Base-by-base conservation (phyloP, 35 echinoderm and acorn worm genomes). In the Eucidaris tribuloides region DNA sequence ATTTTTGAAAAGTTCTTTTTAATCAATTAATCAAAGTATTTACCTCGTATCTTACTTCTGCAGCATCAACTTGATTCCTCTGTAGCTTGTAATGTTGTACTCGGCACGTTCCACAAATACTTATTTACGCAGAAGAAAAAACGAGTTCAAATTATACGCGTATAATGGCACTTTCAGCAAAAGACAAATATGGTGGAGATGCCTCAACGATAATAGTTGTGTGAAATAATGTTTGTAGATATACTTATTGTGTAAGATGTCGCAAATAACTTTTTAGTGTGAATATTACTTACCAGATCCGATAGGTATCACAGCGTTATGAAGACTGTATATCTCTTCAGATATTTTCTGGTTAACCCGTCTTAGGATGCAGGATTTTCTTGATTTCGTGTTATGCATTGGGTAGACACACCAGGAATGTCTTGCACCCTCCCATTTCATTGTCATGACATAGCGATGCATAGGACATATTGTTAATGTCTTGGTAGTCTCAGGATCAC, bases 61-160 rank as follows among this genome's bases (percentile, higher is more conserved):
- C 7, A 11, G 33, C 70, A 15, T 76, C 13, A 13, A 38, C 30
- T 32, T 76, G 9, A 42, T 34, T 19, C 42, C 24, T 11, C 33
- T 39, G 70, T 76, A 11, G 11, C 14, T 34, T 76, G 39, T 76
- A 76, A 42, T 76, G 70, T 76, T 76, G 70, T 39, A 76, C 18
- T 14, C 70, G 70, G 33, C 70, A 76, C 33, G 31, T 76, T 76
- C 17, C 33, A 24, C 70, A 76, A 34, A 76, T 38, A 38, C 4
- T 39, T 76, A 39, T 38, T 38, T 38, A 5, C 33, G 60, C 32
- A 63, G 32, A 6, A 5, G 32, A 63, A 63, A 25, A 63, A 63
- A 23, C 7, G n/a, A 63, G n/a, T 9, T 63, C 60, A 63, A 9
- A 63, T 63, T 20, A 7, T 63, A 4, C 33, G 18, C 17, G 42